Percentiles rank a stretch among this genome's conserved stretches.
Conservation (phyloP, 30 jellyfish, hydroid and myxozoan genomes). For the Pelagia noctiluca region DNA sequence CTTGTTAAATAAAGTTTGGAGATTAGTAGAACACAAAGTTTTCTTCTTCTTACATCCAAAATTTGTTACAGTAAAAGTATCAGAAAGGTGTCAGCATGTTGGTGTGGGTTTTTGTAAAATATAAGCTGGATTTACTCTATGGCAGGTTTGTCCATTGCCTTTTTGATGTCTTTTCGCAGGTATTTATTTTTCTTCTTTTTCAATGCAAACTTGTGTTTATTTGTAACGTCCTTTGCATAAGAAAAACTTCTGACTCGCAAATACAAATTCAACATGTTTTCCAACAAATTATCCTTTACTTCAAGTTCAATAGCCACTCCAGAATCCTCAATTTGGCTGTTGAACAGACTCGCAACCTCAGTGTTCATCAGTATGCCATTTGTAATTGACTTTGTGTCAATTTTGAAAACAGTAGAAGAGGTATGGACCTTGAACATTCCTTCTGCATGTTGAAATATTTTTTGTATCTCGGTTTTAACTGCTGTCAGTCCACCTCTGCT, state of each 20-base stretch:
- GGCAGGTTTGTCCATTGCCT: not conserved
- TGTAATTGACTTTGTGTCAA: not conserved
- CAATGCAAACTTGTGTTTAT: not conserved
- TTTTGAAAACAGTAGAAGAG: not conserved
- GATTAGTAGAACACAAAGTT: too few relatives aligned
- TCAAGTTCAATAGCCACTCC: not conserved
- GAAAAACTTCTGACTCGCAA: slow-evolving; percentile 1
- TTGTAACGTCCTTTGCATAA: not conserved
- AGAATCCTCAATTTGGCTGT: not conserved
- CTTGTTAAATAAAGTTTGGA: too few relatives aligned
- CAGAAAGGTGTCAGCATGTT: not conserved
- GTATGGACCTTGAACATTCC: not conserved
- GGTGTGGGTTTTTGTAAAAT: not conserved
- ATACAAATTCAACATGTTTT: not conserved
- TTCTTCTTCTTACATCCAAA: too few relatives aligned
- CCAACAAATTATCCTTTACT: not conserved
- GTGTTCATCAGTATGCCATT: not conserved
- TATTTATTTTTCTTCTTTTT: not conserved
- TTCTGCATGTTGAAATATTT: slow-evolving; percentile 10
- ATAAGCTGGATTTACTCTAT: not conserved
- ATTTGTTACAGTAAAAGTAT: not conserved
- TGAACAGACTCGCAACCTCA: not conserved
- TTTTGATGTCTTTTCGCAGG: not conserved
- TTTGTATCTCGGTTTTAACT: slow-evolving; percentile 2
- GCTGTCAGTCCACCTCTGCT: slow-evolving; percentile 15